Percentiles rank a stretch among this genome's conserved stretches.
Conservation (phyloP, 2,797 vertebrate species). For the Catharus ustulatus region DNA sequence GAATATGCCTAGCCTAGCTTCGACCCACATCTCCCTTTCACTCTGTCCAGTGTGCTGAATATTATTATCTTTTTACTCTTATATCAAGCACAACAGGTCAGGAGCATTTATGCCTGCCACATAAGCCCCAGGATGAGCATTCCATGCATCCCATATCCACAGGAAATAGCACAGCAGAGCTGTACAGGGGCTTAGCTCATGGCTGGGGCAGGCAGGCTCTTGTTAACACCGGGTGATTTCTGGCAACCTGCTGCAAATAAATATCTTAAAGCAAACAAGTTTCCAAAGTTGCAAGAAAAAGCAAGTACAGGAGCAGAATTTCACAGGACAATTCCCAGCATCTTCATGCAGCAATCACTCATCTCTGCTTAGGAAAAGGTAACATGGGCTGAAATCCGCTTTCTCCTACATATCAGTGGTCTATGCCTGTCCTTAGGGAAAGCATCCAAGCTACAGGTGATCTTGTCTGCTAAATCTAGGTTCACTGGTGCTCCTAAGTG, state of each 20-base stretch:
- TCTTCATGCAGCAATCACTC: background rate
- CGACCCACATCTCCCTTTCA: background rate
- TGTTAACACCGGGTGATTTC: background rate
- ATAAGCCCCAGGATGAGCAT: background rate
- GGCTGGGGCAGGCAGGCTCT: background rate
- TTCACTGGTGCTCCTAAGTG: background rate
- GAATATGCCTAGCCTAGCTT: background rate
- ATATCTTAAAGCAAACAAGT: background rate
- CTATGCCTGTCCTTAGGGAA: background rate
- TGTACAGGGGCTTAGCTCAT: background rate
- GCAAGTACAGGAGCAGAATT: background rate
- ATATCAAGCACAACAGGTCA: background rate
- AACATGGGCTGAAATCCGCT: background rate
- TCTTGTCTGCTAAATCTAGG: background rate
- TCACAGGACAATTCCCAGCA: background rate
- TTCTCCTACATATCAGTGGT: background rate
- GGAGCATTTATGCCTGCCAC: background rate
- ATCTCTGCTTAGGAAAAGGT: background rate
- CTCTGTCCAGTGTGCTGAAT: background rate
- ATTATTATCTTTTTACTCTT: background rate
- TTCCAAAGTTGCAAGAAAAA: background rate
- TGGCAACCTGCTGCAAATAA: background rate
- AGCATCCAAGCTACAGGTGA: background rate
- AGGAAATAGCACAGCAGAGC: background rate
- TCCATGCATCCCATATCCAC: background rate